A percentile compares a stretch with the other conserved stretches of the same genome.
Conservation (phyloP, 2,888 invertebrate species). For the Tenodera sinensis region DNA sequence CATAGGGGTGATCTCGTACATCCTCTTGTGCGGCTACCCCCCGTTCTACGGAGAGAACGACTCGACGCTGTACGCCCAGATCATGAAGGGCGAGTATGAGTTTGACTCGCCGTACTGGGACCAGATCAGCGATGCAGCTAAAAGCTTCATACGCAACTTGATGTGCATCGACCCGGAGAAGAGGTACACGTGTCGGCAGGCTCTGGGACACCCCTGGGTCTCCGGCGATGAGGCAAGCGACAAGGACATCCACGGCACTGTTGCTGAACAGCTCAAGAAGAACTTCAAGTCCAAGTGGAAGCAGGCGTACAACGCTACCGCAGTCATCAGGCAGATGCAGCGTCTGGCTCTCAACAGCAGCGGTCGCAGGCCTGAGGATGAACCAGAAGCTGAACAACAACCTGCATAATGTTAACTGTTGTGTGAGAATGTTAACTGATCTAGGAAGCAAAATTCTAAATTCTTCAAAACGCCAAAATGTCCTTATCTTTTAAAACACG, state of each 20-base stretch:
- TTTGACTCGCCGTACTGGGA: not conserved
- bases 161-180: not conserved
- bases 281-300: not conserved
- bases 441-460: no score
- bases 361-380: not conserved
- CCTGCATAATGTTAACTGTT: not conserved
- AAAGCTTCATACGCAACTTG: not conserved
- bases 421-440: no score
- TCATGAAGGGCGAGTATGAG: not conserved
- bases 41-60: not conserved
- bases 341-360: not conserved
- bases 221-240: not conserved
- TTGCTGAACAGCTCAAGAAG: not conserved
- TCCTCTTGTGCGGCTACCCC: not conserved
- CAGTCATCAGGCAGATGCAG: not conserved
- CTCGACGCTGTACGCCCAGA: not conserved
- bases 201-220: not conserved
- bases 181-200: not conserved
- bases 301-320: not conserved
- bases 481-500: no score
- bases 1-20: not conserved
- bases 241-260: not conserved
- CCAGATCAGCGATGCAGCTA: not conserved
- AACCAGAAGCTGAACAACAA: not conserved
- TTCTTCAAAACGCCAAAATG: no score